A percentile compares a stretch with the other conserved stretches of the same genome.
Evolutionary conservation across 2,888 invertebrate genomes (phyloP).

Genomic region (Podotricha telesiphe): DNA sequence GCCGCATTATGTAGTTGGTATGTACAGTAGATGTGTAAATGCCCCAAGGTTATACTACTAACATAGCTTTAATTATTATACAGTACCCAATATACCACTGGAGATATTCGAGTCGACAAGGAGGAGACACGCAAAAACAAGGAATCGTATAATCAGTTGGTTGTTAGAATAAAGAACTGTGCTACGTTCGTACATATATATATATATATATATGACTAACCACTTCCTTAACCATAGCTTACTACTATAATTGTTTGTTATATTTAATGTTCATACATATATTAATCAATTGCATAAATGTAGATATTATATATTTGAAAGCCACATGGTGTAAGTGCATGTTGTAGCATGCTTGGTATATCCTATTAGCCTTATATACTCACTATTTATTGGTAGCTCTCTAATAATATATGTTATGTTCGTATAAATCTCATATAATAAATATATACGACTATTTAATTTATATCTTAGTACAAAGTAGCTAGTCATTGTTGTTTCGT

Average conservation of each 20-base stretch:
- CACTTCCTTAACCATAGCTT: constrained; percentile 70
- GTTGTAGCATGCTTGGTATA: constrained; percentile 71
- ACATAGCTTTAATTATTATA: constrained; percentile 81
- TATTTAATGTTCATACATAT: constrained; percentile 52
- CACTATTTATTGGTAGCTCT: constrained; percentile 58
- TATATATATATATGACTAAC: constrained; percentile 64
- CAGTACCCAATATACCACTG: constrained; percentile 84
- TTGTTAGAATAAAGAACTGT: constrained; percentile 79
- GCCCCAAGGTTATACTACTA: constrained; percentile 60
- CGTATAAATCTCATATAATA: constrained; percentile 48
- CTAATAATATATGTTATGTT: constrained; percentile 18
- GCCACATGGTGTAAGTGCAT: constrained; percentile 62
- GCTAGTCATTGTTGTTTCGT: constrained; percentile 67
- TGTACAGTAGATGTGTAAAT: constrained; percentile 37
- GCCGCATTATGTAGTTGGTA: constrained; percentile 27
- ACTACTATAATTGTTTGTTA: constrained; percentile 56
- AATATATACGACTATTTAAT: constrained; percentile 37
- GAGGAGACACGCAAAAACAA: constrained; percentile 82
- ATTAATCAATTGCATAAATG: constrained; percentile 59
- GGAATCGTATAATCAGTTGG: constrained; percentile 84
- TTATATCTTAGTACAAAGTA: constrained; percentile 70
- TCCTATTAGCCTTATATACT: constrained; percentile 51
- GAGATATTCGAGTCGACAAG: constrained; percentile 83
- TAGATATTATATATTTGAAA: constrained; percentile 51
- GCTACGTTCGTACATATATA: constrained; percentile 30